These are phyloP conservation scores for Agriopis leucophaearia DNA, from an alignment of 2,888 invertebrate species.

Conservation along the genomic window DNA sequence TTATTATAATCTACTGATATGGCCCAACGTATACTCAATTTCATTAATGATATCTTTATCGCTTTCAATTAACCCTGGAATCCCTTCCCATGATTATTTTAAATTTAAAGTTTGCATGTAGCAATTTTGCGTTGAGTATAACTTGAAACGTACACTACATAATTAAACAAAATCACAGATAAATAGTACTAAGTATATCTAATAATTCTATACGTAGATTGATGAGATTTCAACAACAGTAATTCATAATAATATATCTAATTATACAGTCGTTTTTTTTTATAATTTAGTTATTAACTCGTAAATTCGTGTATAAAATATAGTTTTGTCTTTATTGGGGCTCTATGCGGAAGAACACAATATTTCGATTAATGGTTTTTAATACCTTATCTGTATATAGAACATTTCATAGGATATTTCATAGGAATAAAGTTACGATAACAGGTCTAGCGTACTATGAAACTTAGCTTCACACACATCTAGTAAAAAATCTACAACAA, in stretches of 20 bases:
- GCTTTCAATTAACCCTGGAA: background rate
- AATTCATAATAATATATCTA: no score
- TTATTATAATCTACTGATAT: slow-evolving; percentile 25
- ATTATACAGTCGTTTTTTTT: background rate
- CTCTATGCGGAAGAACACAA: slow-evolving; percentile 13
- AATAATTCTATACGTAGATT: background rate
- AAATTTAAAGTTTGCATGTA: background rate
- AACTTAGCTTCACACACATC: slow-evolving; percentile 25
- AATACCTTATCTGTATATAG: background rate
- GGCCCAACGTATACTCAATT: slow-evolving; percentile 11
- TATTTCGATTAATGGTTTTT: background rate
- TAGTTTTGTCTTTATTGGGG: slow-evolving; percentile 12
- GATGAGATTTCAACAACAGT: slow-evolving; percentile 14
- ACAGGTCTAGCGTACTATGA: slow-evolving; percentile 21
- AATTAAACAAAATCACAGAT: slow-evolving; percentile 7
- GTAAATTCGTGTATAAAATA: background rate
- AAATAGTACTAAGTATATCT: background rate
- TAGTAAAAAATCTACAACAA: slow-evolving; percentile 36
- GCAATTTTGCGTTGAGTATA: background rate
- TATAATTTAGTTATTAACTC: background rate
- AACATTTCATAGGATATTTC: background rate
- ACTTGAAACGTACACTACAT: background rate
- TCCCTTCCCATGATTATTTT: background rate
- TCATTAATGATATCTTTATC: background rate
- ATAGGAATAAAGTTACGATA: slow-evolving; percentile 1